phyloP scores from a whole-genome alignment of 35 echinoderm and acorn worm species.

The Lytechinus variegatus region DNA sequence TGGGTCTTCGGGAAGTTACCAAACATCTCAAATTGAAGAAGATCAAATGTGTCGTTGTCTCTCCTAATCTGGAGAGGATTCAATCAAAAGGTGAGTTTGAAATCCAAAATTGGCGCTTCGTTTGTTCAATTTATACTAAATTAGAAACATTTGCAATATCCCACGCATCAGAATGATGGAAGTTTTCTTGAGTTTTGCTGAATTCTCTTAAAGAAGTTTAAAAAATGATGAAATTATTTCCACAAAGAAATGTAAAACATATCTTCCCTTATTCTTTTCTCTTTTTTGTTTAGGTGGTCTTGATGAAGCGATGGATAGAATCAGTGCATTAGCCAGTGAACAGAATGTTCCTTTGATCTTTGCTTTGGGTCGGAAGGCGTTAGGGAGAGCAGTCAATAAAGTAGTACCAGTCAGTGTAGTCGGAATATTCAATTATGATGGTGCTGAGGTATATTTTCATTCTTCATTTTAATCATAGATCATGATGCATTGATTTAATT shows the following conservation, averaged over 20 bases:
- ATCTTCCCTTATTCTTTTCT: background rate
- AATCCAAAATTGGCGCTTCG: too few species aligned
- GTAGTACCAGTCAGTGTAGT: constrained; percentile 99
- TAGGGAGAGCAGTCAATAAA: constrained; percentile 97
- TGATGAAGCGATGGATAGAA: constrained; percentile 85
- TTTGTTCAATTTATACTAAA: too few species aligned
- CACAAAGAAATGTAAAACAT: too few species aligned
- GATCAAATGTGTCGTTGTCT: constrained; percentile 92
- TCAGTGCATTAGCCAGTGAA: constrained; percentile 74
- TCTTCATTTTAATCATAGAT: background rate
- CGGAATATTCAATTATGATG: constrained; percentile 95
- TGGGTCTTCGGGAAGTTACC: constrained; percentile 95
- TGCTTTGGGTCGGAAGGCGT: constrained; percentile 87
- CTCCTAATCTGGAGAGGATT: constrained; percentile 94
- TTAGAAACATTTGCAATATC: too few species aligned
- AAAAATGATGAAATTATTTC: background rate
- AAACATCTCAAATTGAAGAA: constrained; percentile 96
- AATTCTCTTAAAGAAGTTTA: background rate
- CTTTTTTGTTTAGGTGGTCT: constrained; percentile 72
- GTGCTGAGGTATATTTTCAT: constrained; percentile 78
- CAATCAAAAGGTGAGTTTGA: constrained; percentile 86
- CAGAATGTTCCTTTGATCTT: constrained; percentile 92
- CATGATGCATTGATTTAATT: background rate
- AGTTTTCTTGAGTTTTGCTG: too few species aligned
- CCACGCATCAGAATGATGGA: too few species aligned